These are phyloP conservation scores for Machimus rusticus DNA, from an alignment of 2,888 invertebrate species.

Conservation along the genomic window DNA sequence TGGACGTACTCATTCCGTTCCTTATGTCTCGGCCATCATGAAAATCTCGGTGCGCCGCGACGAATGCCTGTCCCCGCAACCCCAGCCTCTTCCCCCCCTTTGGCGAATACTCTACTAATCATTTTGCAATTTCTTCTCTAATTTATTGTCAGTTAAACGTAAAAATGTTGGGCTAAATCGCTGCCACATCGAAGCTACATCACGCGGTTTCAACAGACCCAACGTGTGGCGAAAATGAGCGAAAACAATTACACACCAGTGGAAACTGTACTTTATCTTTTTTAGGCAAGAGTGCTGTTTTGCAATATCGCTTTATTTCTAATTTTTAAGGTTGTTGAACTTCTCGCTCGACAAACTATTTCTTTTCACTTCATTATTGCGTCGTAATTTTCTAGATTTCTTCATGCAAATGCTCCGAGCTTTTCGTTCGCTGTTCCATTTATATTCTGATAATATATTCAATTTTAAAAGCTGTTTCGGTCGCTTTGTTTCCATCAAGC, in stretches of 20 bases:
- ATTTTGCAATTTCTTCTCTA: slow-evolving; percentile 28
- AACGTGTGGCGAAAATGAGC: slow-evolving; percentile 4
- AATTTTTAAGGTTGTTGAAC: slow-evolving; percentile 33
- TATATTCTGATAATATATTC: slow-evolving; percentile 33
- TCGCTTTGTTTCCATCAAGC: neutral
- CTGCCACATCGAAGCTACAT: neutral
- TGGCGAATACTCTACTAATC: neutral
- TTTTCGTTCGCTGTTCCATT: slow-evolving; percentile 21
- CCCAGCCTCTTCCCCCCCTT: neutral
- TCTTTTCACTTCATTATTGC: slow-evolving; percentile 45
- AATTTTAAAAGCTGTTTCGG: neutral
- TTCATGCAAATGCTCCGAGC: slow-evolving; percentile 22
- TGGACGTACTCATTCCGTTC: neutral
- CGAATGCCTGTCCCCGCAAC: neutral
- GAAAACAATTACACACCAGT: slow-evolving; percentile 19
- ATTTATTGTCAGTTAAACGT: slow-evolving; percentile 21
- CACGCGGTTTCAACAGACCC: neutral
- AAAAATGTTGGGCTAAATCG: neutral
- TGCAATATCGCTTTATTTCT: slow-evolving; percentile 37
- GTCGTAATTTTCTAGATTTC: slow-evolving; percentile 38
- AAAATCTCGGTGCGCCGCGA: neutral
- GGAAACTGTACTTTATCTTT: slow-evolving; percentile 30
- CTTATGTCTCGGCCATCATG: neutral
- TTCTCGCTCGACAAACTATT: slow-evolving; percentile 46
- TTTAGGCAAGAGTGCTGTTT: slow-evolving; percentile 34